Conservation (phyloP, 1,140 invertebrate species). For the Bombus vancouverensis region DNA sequence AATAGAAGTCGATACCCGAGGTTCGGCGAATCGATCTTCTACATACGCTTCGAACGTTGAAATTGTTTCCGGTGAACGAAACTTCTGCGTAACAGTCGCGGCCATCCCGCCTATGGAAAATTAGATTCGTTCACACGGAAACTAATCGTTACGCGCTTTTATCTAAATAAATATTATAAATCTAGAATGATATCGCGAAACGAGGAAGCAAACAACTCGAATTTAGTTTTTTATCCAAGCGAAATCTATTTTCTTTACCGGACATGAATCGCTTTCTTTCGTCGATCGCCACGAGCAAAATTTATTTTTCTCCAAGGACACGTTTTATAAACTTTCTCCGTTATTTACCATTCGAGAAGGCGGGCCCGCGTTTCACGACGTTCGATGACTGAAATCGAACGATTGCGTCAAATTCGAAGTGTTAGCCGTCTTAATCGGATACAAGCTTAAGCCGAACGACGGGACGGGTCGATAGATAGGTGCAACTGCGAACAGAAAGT, state of each 20-base stretch:
- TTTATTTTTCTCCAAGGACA: neutral
- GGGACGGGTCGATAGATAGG: conserved; percentile 54
- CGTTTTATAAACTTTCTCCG: neutral
- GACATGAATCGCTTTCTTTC: neutral
- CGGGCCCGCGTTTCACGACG: too few relatives aligned
- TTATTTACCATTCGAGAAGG: neutral
- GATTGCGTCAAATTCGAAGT: too few relatives aligned
- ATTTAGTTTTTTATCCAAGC: neutral
- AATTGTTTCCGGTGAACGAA: too few relatives aligned
- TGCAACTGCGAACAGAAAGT: conserved; percentile 59
- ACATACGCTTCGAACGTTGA: too few relatives aligned
- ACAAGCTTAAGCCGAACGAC: conserved; percentile 43
- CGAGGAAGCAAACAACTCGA: neutral
- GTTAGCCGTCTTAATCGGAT: too few relatives aligned
- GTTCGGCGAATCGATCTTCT: too few relatives aligned
- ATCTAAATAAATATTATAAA: too few relatives aligned
- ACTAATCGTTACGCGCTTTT: too few relatives aligned
- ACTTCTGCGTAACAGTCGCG: too few relatives aligned
- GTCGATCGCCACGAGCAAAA: neutral
- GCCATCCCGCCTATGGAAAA: too few relatives aligned
- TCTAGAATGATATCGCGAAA: neutral
- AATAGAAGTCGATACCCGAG: neutral
- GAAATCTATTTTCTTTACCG: neutral
- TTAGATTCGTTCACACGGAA: too few relatives aligned
- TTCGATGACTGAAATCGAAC: too few relatives aligned